Evolutionary conservation across 2,888 invertebrate genomes (phyloP).

Genomic region (Drosophila sordidula): DNA sequence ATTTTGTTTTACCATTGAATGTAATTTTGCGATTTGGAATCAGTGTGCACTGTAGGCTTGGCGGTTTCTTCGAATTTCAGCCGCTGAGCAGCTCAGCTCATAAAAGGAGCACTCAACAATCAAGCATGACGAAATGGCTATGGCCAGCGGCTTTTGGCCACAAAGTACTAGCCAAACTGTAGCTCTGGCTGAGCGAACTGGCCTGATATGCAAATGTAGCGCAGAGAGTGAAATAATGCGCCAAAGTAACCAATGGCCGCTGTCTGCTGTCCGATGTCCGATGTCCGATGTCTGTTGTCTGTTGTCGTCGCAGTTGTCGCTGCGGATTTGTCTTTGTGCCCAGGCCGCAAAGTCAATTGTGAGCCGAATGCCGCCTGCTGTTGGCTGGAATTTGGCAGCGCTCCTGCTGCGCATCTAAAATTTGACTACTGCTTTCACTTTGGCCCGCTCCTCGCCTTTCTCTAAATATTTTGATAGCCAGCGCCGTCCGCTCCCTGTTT

Average conservation of each 20-base stretch:
- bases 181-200: slow-evolving; percentile 19
- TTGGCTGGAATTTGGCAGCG: slow-evolving; percentile 56
- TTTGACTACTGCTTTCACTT: slow-evolving; percentile 79
- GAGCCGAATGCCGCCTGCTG: slow-evolving; percentile 58
- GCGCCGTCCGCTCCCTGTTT: slow-evolving; percentile 47
- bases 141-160: slow-evolving; percentile 68
- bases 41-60: slow-evolving; percentile 51
- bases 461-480: slow-evolving; percentile 69
- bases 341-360: slow-evolving; percentile 78
- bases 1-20: background rate
- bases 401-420: slow-evolving; percentile 72
- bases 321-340: slow-evolving; percentile 65
- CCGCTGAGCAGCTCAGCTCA: slow-evolving; percentile 61
- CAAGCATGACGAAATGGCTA: slow-evolving; percentile 79
- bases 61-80: slow-evolving; percentile 69
- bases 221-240: slow-evolving; percentile 66
- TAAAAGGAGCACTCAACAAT: slow-evolving; percentile 77
- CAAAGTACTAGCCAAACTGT: slow-evolving; percentile 43
- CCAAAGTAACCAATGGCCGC: slow-evolving; percentile 48
- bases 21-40: slow-evolving; percentile 13
- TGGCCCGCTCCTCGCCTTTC: slow-evolving; percentile 44
- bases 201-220: slow-evolving; percentile 67
- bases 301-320: slow-evolving; percentile 61
- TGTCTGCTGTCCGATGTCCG: slow-evolving; percentile 12
- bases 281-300: slow-evolving; percentile 46